Base-by-base conservation (phyloP, 2,113 vertebrate species). In the Engystomops pustulosus region DNA sequence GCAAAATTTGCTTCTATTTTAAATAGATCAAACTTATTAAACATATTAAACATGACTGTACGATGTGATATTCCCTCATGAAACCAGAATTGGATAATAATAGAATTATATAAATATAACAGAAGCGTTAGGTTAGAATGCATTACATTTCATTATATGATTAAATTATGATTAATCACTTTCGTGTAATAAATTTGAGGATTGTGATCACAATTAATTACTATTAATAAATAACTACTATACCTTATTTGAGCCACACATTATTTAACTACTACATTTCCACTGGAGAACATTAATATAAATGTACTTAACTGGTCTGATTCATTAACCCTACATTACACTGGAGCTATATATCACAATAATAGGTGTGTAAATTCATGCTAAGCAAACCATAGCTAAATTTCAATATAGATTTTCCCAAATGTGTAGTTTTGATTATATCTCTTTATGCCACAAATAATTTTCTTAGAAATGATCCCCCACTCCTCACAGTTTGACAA, bases 291-390 rank as follows among this genome's bases (percentile, higher is more conserved):
- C 70, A 71, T 49, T 6, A 55, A 41, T 38, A 30, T 81, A 81
- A 36, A 71, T 81, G 34, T 55, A 81, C 4, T 34, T n/a, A 38
- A 53, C 5, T 81, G 79, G 70, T 70, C 30, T n/a, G 25, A 41
- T 41, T 53, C 6, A 38, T 53, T 81, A 81, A 60, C 23, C 34
- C 51, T 44, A 34, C 18, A 25, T n/a, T 60, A 30, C 51, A 82
- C 49, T 23, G 70, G 23, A 81, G 49, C 51, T 15, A 55, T 23
- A 41, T 30, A 58, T 30, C 58, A 81, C 71, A 71, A 81, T 51
- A 81, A 55, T 47, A 58, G 49, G 49, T 81, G 49, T 14, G 15
- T 32, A 30, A 18, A 62, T 38, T 12, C 11, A 38, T 55, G 34
- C 27, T 6, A 70, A 53, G 20, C 55, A 70, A 69, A 70, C 47